Evolutionary conservation across 2,113 vertebrate genomes (phyloP).

Genomic region (Pedionomus torquatus): DNA sequence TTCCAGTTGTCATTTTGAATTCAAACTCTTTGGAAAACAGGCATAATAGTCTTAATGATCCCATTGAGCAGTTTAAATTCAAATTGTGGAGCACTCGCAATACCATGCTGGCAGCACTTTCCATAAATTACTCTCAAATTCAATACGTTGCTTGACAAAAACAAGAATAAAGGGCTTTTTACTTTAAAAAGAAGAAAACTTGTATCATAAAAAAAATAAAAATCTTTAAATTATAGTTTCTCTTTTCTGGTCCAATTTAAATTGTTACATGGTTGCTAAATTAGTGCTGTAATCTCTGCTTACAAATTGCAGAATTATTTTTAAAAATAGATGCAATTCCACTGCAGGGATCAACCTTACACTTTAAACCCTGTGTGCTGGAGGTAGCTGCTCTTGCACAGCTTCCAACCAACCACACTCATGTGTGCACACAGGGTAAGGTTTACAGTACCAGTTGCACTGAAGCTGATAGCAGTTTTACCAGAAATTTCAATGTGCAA

Average conservation of each 20-base stretch:
- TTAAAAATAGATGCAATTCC: constrained; percentile 58
- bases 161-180: constrained; percentile 64
- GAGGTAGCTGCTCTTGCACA: background rate
- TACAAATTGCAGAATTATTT: constrained; percentile 66
- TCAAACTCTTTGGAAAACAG: constrained; percentile 78
- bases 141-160: constrained; percentile 69
- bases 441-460: background rate
- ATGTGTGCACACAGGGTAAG: accelerated
- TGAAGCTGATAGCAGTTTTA: background rate
- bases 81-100: constrained; percentile 80
- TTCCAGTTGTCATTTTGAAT: constrained; percentile 78
- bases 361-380: background rate
- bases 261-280: constrained; percentile 72
- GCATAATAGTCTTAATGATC: constrained; percentile 85
- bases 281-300: constrained; percentile 64
- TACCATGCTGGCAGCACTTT: constrained; percentile 76
- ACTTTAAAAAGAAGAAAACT: constrained; percentile 56
- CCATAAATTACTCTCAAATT: constrained; percentile 82
- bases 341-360: constrained; percentile 23
- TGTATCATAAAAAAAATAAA: constrained; percentile 45
- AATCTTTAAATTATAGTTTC: constrained; percentile 76
- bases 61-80: constrained; percentile 82
- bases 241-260: constrained; percentile 71
- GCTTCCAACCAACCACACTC: background rate
- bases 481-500: background rate